Evolutionary conservation across 2,113 vertebrate genomes (phyloP).

Genomic region (Holacanthus passer): DNA sequence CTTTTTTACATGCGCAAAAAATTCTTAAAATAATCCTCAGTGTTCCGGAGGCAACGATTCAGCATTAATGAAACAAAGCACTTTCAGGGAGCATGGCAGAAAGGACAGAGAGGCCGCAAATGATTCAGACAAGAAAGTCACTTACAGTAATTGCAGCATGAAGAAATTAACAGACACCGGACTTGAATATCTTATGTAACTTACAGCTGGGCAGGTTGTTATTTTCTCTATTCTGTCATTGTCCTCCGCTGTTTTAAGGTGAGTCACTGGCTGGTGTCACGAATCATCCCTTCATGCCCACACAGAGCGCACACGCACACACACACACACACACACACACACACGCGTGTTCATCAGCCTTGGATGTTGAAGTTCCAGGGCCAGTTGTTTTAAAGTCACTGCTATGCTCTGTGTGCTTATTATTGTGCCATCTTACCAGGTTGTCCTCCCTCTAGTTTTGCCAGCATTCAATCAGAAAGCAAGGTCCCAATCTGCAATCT

Average conservation of each 20-base stretch:
- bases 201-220: slow-evolving; percentile 26
- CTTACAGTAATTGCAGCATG: slow-evolving; percentile 30
- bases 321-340: slow-evolving; percentile 12
- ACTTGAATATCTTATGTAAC: slow-evolving; percentile 21
- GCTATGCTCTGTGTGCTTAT: slow-evolving; percentile 44
- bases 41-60: background rate
- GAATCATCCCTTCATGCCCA: slow-evolving; percentile 53
- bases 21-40: slow-evolving; percentile 7
- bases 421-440: slow-evolving; percentile 38
- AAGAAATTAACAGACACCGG: background rate
- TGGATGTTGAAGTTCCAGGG: slow-evolving; percentile 29
- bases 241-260: slow-evolving; percentile 39
- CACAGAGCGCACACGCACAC: slow-evolving; percentile 13
- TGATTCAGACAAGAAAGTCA: slow-evolving; percentile 29
- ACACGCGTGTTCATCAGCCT: background rate
- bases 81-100: background rate
- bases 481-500: slow-evolving; percentile 51
- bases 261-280: slow-evolving; percentile 54
- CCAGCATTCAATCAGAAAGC: slow-evolving; percentile 56
- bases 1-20: background rate
- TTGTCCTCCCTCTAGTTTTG: slow-evolving; percentile 60
- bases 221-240: slow-evolving; percentile 53
- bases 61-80: slow-evolving; percentile 6
- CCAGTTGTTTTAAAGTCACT: slow-evolving; percentile 45
- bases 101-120: background rate